Evolutionary conservation across 2,888 invertebrate species (phyloP), one percentile per base, ranked within the genome.

Genomic region (Phymatocera aterrima): DNA sequence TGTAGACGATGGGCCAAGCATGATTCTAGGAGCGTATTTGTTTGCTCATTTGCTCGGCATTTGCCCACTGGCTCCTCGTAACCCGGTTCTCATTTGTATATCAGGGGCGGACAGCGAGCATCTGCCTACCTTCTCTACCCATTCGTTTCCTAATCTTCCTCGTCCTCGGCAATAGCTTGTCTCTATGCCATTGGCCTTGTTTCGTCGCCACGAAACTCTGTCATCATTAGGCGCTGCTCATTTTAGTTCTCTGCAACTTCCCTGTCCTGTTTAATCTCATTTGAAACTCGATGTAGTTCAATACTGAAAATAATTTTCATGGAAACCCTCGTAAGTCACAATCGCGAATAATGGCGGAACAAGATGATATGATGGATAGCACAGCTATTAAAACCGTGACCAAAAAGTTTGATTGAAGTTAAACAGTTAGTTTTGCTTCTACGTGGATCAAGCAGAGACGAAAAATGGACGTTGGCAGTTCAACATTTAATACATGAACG

Each of bases 91-190:
- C 72, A 72, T 72, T 72, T 72, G 72, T 72, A 72, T 72, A 72
- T 72, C 72, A 72, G 72, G 72, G 72, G 72, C 72, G 72, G 72
- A 72, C 72, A 72, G 72, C 48, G 72, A 51, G 72, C 72, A 72
- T 72, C 72, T 72, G 51, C 72, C 72, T 43, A 72, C 51, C 34
- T 51, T 51, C 21, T 51, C 72, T 28, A 51, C 72, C 72, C 46
- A 43, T 15, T 46, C 46, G 68, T 68, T 68, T 51, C 51, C 72
- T 72, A 12, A 72, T 72, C 48, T 72, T 72, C 51, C 34, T 51
- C 51, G 51, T 72, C 3, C 48, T 34, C 72, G 34, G 18, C 43
- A 34, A 10, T 43, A 4, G 34, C 48, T 48, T 43, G 43, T 72
- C 72, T 48, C 31, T 34, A 21, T 18, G 18, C 24, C 40, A 68